Conservation (phyloP, 1,140 invertebrate genomes). For the Dendroctonus ponderosae region DNA sequence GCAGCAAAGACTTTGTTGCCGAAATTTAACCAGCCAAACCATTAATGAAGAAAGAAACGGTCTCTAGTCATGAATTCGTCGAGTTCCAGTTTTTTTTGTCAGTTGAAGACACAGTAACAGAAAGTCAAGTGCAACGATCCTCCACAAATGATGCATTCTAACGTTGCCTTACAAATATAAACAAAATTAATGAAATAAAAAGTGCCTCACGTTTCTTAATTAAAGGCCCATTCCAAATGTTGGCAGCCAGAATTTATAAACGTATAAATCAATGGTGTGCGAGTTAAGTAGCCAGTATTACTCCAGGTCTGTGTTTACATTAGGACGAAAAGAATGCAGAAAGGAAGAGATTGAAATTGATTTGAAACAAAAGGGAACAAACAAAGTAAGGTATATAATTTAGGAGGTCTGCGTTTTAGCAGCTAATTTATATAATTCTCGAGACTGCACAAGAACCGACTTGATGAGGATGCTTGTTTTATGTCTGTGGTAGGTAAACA, state of each 20-base stretch:
- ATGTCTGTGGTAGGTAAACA: slow-evolving; percentile 14
- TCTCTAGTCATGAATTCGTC: no score
- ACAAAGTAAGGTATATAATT: slow-evolving; percentile 10
- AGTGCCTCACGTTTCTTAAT: no score
- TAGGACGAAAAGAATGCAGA: neutral
- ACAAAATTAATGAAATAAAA: no score
- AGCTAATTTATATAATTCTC: slow-evolving; percentile 13
- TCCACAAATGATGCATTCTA: no score
- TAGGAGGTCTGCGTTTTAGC: slow-evolving; percentile 12
- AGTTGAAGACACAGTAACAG: no score
- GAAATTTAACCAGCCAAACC: no score
- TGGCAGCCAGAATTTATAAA: neutral
- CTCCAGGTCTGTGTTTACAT: neutral
- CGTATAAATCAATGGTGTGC: neutral
- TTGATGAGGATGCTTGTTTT: slow-evolving; percentile 8
- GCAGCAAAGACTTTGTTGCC: no score
- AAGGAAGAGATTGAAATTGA: slow-evolving; percentile 10
- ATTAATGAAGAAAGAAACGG: no score
- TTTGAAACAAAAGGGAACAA: slow-evolving; percentile 8
- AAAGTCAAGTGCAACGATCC: no score
- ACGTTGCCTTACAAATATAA: no score
- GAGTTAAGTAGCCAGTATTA: neutral
- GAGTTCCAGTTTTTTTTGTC: no score
- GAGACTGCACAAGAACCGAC: slow-evolving; percentile 2
- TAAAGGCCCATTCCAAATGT: no score